A percentile compares a stretch with the other conserved stretches of the same genome.
Evolutionary conservation across 2,113 vertebrate genomes (phyloP).

Genomic region (Alaudala cheleensis): DNA sequence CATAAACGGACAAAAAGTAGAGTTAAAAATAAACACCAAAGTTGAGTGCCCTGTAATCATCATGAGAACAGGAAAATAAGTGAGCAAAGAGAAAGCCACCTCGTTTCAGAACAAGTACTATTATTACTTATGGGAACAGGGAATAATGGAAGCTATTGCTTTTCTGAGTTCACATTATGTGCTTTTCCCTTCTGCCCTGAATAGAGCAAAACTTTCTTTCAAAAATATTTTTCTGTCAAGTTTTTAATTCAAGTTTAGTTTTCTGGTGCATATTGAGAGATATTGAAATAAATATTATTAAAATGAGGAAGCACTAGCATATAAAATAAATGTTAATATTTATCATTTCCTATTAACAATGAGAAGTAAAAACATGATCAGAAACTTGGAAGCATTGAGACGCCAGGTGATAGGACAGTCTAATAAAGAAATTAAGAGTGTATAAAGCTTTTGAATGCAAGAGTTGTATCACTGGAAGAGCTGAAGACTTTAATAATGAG

Average conservation of each 20-base stretch:
- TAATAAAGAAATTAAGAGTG: background rate
- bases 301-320: background rate
- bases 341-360: background rate
- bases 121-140: conserved; percentile 58
- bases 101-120: conserved; percentile 2
- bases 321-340: background rate
- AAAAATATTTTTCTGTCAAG: background rate
- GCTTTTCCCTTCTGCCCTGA: conserved; percentile 8
- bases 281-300: background rate
- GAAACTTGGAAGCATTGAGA: background rate
- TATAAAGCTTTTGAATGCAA: background rate
- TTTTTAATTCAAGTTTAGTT: conserved; percentile 2
- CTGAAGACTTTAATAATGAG: background rate
- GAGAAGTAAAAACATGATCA: background rate
- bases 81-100: conserved; percentile 6
- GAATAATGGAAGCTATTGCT: conserved; percentile 58
- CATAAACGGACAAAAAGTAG: conserved; percentile 41
- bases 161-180: conserved; percentile 30
- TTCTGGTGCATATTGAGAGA: background rate
- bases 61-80: conserved; percentile 46
- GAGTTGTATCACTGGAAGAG: background rate
- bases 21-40: conserved; percentile 61
- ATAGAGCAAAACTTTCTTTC: conserved; percentile 6
- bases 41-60: conserved; percentile 48
- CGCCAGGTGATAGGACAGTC: background rate